A percentile compares a stretch with the other conserved stretches of the same genome.
Conservation (phyloP, 2,797 vertebrate species). For the Hapalemur alaotrensis region DNA sequence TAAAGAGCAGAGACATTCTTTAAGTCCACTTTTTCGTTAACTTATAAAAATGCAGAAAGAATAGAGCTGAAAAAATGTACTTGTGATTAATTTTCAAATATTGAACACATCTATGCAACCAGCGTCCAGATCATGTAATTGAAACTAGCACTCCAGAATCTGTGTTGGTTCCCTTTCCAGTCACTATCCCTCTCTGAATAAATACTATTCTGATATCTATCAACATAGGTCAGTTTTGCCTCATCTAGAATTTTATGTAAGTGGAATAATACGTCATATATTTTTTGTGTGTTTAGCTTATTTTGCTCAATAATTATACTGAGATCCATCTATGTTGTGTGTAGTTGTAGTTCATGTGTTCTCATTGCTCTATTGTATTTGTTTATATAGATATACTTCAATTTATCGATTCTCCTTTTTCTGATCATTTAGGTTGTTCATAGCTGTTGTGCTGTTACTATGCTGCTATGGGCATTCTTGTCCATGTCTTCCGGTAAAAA, state of each 20-base stretch:
- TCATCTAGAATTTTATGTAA: not conserved
- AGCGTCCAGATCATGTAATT: not conserved
- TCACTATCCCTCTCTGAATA: not conserved
- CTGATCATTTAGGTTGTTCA: not conserved
- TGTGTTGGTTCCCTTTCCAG: not conserved
- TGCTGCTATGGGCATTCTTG: not conserved
- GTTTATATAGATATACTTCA: not conserved
- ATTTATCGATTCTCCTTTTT: not conserved
- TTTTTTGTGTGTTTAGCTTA: not conserved
- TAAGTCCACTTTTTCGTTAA: not conserved
- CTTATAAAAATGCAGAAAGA: not conserved
- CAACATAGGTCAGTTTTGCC: not conserved
- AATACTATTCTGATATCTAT: not conserved
- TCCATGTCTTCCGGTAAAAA: not conserved
- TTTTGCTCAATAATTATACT: not conserved
- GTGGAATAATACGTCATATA: rapidly evolving
- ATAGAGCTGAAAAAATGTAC: not conserved
- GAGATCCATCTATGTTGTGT: not conserved
- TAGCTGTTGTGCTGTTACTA: not conserved
- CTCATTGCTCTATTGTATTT: not conserved
- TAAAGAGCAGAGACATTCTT: not conserved
- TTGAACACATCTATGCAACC: not conserved
- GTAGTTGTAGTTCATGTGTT: not conserved
- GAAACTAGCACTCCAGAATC: not conserved
- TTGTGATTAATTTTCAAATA: not conserved